Base-by-base conservation (phyloP, 2,888 invertebrate genomes). In the Pristionchus exspectatus region DNA sequence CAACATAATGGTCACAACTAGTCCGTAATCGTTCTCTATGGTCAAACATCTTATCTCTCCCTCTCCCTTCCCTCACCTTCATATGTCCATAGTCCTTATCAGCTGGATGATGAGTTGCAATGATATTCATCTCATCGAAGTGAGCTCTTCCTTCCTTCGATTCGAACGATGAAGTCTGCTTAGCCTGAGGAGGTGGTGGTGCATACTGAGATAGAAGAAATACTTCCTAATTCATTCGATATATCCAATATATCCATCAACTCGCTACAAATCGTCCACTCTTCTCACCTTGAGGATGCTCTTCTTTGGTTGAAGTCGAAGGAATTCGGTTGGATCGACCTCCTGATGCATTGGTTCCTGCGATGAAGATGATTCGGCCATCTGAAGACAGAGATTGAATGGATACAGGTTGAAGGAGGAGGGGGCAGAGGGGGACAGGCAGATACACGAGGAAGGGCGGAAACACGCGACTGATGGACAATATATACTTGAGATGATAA, bases 11-110 rank as follows among this genome's bases (percentile, higher is more conserved):
- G 56, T 21, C 56, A 56, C 10, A 56, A 56, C 44, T 50, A 59
- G 59, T 59, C 4, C 24, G 21, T 18, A 59, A 59, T 12, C 12
- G 66, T 66, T 27, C 66, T 12, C 66, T 24, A 66, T 18, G 14
- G 21, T 56, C 54, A 9, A 2, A 2, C 18, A 59, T 27, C 27
- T 27, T 27, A 27, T 27, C n/a, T 24, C 63, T 18, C 2, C 16
- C 30, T 66, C n/a, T 27, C 7, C 16, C 69, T 16, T 10, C 27
- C 16, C 44, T 50, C n/a, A 96, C 96, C 94, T 99, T 99, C 98
- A 99, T 99, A 95, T 98, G 98, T 16, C 99, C 99, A 96, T 99
- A 99, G 96, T 99, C 99, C 96, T 99, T 99, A 95, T 98, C 98
- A 38, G 97, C 96, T 74, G 99, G 99, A 96, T 99, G 99, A 95